Conservation (phyloP, 1,140 invertebrate genomes). For the Ruditapes philippinarum region DNA sequence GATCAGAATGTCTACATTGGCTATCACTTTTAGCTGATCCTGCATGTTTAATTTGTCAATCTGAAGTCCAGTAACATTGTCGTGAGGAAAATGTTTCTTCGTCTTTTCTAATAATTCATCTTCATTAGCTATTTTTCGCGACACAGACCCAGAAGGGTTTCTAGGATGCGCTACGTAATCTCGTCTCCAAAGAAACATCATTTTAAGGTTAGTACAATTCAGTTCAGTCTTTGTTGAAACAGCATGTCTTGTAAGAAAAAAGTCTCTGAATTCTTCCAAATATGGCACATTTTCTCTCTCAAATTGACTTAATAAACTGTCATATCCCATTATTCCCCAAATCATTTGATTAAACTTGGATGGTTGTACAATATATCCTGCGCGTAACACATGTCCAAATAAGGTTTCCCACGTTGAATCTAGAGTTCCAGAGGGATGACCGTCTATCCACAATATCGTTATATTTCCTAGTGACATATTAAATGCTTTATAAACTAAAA, state of each 20-base stretch:
- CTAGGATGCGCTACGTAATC: slow-evolving; percentile 85
- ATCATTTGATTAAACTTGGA: slow-evolving; percentile 73
- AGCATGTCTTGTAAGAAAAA: slow-evolving; percentile 77
- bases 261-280: slow-evolving; percentile 81
- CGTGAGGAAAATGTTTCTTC: slow-evolving; percentile 43
- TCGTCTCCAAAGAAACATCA: slow-evolving; percentile 83
- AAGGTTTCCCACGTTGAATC: slow-evolving; percentile 81
- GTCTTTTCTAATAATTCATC: slow-evolving; percentile 72
- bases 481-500: slow-evolving; percentile 79
- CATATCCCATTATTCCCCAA: slow-evolving; percentile 81
- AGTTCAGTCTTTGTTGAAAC: slow-evolving; percentile 30
- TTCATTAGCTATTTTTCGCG: slow-evolving; percentile 83
- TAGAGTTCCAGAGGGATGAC: slow-evolving; percentile 80
- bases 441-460: slow-evolving; percentile 81
- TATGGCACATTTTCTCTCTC: slow-evolving; percentile 66
- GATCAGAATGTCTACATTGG: slow-evolving; percentile 96
- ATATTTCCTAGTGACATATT: slow-evolving; percentile 72
- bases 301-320: slow-evolving; percentile 77
- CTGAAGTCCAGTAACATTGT: slow-evolving; percentile 78
- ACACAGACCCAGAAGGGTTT: slow-evolving; percentile 81
- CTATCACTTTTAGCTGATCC: slow-evolving; percentile 78
- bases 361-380: slow-evolving; percentile 59
- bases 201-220: slow-evolving; percentile 77
- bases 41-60: slow-evolving; percentile 79
- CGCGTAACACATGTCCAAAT: slow-evolving; percentile 72